Percentiles rank a stretch among this genome's conserved stretches.
phyloP scores from a whole-genome alignment of 2,113 vertebrate species.

The Mormyrus lacerda region DNA sequence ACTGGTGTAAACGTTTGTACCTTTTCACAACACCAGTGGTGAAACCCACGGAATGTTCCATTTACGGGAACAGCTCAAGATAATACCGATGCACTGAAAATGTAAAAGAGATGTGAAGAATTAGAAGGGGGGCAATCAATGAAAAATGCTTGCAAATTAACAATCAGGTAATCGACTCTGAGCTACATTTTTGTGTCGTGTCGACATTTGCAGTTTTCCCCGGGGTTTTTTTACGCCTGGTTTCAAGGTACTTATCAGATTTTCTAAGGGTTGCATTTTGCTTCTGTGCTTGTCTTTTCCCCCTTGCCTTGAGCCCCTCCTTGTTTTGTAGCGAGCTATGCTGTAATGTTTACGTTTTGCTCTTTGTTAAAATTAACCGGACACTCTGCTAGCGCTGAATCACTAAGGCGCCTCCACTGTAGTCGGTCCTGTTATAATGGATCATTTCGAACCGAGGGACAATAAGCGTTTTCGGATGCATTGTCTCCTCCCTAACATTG shows the following conservation, averaged over 20 bases:
- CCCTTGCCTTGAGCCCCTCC: constrained; percentile 62
- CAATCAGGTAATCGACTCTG: constrained; percentile 61
- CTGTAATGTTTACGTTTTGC: constrained; percentile 64
- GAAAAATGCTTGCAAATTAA: constrained; percentile 59
- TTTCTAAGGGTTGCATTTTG: constrained; percentile 15
- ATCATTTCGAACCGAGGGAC: neutral
- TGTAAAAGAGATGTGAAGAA: constrained; percentile 60
- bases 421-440: neutral
- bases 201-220: constrained; percentile 17
- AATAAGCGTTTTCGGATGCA: neutral
- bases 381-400: constrained; percentile 2
- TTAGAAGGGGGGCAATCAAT: constrained; percentile 45
- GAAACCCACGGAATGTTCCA: constrained; percentile 66
- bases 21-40: constrained; percentile 52
- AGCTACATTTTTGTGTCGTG: constrained; percentile 25
- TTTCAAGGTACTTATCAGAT: constrained; percentile 26
- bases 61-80: constrained; percentile 57
- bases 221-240: constrained; percentile 22
- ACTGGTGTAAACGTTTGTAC: constrained; percentile 31
- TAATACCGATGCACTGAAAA: constrained; percentile 54
- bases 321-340: constrained; percentile 59
- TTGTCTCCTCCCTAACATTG: neutral
- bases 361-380: constrained; percentile 31
- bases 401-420: neutral
- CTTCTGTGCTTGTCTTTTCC: constrained; percentile 40